phyloP scores from a whole-genome alignment of 2,113 vertebrate species.

The Procavia capensis region DNA sequence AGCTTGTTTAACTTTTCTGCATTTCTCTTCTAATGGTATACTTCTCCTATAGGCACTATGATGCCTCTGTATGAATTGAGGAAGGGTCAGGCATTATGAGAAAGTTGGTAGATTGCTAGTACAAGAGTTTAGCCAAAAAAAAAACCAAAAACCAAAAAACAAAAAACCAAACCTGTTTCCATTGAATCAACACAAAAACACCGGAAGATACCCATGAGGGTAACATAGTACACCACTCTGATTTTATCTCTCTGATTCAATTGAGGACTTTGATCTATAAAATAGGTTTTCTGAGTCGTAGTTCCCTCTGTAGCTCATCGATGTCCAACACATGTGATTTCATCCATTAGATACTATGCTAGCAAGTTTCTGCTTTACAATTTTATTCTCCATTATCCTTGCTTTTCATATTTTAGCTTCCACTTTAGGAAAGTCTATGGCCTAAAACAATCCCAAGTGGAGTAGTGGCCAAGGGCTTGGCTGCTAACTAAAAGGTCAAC shows the following conservation, averaged over 20 bases:
- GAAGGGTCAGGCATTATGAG: not conserved
- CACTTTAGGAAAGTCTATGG: not conserved
- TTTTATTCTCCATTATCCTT: no score
- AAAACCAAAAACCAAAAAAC: no score
- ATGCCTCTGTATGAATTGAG: not conserved
- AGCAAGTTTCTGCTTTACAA: fast-evolving
- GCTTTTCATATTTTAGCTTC: not conserved
- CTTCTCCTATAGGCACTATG: not conserved
- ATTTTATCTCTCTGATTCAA: fast-evolving
- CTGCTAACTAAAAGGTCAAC: no score
- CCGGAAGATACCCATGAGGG: fast-evolving
- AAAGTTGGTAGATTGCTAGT: not conserved
- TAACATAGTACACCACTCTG: fast-evolving
- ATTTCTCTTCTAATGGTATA: fast-evolving
- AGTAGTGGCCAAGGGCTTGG: no score
- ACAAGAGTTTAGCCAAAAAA: not conserved
- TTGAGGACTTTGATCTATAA: fast-evolving
- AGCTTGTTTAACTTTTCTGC: not conserved
- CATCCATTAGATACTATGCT: fast-evolving
- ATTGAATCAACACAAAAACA: not conserved
- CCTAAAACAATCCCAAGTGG: no score
- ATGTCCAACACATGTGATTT: fast-evolving
- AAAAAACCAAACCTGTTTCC: no score
- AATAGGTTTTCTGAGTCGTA: not conserved
- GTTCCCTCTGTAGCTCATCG: no score